Percentiles rank a stretch among this genome's conserved stretches.
Evolutionary conservation across 2,113 vertebrate genomes (phyloP).

Genomic region (Microtus oregoni): DNA sequence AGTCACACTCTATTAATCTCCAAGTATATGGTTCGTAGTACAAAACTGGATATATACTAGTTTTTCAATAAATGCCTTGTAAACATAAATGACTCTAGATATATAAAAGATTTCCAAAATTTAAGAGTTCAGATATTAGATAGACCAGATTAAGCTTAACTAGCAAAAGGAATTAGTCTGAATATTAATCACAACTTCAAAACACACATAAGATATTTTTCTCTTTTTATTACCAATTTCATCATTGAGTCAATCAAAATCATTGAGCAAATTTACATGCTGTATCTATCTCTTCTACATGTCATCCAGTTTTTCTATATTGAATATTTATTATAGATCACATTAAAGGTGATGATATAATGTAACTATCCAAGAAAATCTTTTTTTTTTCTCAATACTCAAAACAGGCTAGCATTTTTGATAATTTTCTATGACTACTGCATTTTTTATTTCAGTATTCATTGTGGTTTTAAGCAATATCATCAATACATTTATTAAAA

Average conservation of each 20-base stretch:
- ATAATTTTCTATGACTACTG: background rate
- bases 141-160: background rate
- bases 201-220: background rate
- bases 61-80: constrained; percentile 10
- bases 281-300: background rate
- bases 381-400: background rate
- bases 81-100: background rate
- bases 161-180: background rate
- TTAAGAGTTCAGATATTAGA: constrained; percentile 20
- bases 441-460: background rate
- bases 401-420: background rate
- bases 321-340: background rate
- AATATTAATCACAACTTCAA: background rate
- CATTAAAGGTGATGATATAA: background rate
- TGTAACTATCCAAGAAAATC: background rate
- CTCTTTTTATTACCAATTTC: background rate
- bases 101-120: background rate
- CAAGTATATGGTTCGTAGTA: background rate
- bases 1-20: background rate
- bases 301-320: background rate
- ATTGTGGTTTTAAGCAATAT: background rate
- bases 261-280: background rate
- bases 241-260: background rate
- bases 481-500: constrained; percentile 24
- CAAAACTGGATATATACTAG: background rate